phyloP scores from a whole-genome alignment of 2,797 vertebrate species.

The Hyperoplus lanceolatus region DNA sequence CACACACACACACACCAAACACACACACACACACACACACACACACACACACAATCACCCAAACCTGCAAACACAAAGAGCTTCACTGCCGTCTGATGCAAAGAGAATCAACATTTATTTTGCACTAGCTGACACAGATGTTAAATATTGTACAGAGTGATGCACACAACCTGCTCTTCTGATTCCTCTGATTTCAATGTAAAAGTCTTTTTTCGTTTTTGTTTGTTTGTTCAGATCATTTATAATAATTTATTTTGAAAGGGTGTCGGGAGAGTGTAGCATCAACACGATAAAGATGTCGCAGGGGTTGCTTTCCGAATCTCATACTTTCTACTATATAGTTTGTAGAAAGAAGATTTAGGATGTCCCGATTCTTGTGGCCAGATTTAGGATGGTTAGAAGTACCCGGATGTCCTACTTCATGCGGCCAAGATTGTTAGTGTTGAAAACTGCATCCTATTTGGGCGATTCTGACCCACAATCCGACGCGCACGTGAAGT shows the following conservation, averaged over 20 bases:
- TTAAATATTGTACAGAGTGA: conserved; percentile 4
- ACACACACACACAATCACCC: background rate
- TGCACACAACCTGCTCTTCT: conserved; percentile 59
- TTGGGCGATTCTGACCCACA: too few species aligned
- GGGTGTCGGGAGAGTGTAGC: conserved; percentile 30
- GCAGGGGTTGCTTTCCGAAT: conserved; percentile 22
- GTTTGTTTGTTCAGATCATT: conserved; percentile 81
- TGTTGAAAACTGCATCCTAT: too few species aligned
- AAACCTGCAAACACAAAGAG: conserved; percentile 29
- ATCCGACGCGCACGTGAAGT: too few species aligned
- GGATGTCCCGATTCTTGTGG: too few species aligned
- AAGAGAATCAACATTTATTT: conserved; percentile 31
- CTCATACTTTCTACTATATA: too few species aligned
- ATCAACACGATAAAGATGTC: conserved; percentile 41
- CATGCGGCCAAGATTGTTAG: too few species aligned
- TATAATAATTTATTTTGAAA: conserved; percentile 38
- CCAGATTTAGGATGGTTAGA: too few species aligned
- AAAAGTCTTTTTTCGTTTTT: conserved; percentile 69
- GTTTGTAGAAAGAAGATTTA: too few species aligned
- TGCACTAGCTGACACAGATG: conserved; percentile 50
- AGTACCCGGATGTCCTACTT: too few species aligned
- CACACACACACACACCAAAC: background rate
- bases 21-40: conserved; percentile 3
- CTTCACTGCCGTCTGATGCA: conserved; percentile 47
- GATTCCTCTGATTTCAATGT: conserved; percentile 72